phyloP scores from a whole-genome alignment of 1,140 invertebrate species.

The Platorchestia sp. region DNA sequence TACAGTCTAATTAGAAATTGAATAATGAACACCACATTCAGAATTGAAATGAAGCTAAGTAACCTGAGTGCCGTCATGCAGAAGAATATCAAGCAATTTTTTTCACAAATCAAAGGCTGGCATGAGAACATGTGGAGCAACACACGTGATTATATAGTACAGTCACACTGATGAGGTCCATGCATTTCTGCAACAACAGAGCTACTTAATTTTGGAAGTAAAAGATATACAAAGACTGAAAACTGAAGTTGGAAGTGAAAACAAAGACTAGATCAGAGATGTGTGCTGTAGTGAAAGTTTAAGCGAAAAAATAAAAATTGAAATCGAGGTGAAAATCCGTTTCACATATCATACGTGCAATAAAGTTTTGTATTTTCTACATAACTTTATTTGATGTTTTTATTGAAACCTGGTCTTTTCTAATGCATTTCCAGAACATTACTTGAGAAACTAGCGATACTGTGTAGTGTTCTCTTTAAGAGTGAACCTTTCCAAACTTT shows the following conservation, averaged over 20 bases:
- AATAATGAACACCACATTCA: no score
- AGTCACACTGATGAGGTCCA: not conserved
- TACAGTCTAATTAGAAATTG: no score
- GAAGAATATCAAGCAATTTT: not conserved
- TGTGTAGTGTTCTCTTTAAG: no score
- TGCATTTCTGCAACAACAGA: not conserved
- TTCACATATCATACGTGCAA: no score
- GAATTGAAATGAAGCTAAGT: not conserved
- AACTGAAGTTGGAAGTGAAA: not conserved
- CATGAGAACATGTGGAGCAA: not conserved
- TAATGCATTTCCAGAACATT: no score
- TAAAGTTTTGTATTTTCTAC: no score
- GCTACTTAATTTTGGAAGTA: not conserved
- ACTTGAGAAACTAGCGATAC: no score
- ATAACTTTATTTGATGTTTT: no score
- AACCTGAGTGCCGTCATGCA: not conserved
- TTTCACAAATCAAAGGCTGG: no score
- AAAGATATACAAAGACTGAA: not conserved
- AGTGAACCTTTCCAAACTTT: no score
- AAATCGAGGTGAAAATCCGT: not conserved
- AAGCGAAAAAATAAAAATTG: not conserved
- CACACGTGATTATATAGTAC: not conserved
- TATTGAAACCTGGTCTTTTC: no score
- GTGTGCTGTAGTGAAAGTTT: not conserved
- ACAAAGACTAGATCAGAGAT: not conserved